These are phyloP conservation scores for Heteromurus nitidus DNA, from an alignment of 2,888 invertebrate species.

Conservation along the genomic window DNA sequence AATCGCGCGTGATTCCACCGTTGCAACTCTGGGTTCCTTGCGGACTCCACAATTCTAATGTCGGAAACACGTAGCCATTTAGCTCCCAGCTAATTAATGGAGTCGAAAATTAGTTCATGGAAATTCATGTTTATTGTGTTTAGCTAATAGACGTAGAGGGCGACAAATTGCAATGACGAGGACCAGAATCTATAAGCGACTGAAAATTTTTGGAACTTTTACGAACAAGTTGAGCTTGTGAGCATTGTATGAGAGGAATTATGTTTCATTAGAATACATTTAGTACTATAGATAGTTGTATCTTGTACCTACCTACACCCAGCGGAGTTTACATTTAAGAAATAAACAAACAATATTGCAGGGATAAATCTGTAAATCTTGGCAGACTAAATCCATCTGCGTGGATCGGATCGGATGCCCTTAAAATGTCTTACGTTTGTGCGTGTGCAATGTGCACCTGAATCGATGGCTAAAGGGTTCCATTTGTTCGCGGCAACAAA, in stretches of 20 bases:
- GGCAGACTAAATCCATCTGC: too few species aligned
- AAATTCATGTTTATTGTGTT: background rate
- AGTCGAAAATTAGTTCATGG: background rate
- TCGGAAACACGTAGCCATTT: background rate
- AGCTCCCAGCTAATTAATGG: background rate
- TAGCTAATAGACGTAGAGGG: too few species aligned
- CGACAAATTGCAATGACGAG: slow-evolving; percentile 15
- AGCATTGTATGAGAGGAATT: background rate
- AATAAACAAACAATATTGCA: background rate
- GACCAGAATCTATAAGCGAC: slow-evolving; percentile 5
- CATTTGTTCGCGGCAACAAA: too few species aligned
- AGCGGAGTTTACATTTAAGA: background rate
- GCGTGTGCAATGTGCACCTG: too few species aligned
- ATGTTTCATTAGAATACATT: background rate
- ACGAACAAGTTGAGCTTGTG: background rate
- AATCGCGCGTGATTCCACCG: too few species aligned
- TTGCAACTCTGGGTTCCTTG: background rate
- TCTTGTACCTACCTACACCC: too few species aligned
- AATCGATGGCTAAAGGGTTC: too few species aligned
- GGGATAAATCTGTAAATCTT: background rate
- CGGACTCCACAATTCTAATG: background rate
- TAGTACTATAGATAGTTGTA: background rate
- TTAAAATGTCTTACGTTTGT: too few species aligned
- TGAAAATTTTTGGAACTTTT: slow-evolving; percentile 25
- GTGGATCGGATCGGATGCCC: too few species aligned